Percentiles rank a stretch among this genome's conserved stretches.
phyloP scores from a whole-genome alignment of 2,888 invertebrate species.

The Metallyticus violacea region DNA sequence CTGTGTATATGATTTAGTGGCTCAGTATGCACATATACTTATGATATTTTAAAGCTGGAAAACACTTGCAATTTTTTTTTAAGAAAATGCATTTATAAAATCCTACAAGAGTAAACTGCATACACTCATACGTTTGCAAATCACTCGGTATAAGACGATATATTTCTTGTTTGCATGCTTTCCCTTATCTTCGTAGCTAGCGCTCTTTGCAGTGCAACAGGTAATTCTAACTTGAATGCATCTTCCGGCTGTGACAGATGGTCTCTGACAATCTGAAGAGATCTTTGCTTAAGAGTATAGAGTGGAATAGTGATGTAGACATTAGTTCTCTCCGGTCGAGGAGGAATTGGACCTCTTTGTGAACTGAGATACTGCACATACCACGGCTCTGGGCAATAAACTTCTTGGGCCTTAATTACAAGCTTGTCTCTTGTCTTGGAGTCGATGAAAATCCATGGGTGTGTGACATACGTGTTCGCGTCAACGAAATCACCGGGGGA shows the following conservation, averaged over 20 bases:
- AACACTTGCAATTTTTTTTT: too few relatives aligned
- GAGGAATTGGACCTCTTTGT: neutral
- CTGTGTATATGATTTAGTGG: too few relatives aligned
- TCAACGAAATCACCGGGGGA: constrained; percentile 55
- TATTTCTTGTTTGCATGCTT: neutral
- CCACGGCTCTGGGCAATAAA: constrained; percentile 48
- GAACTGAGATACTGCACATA: neutral
- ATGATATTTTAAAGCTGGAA: too few relatives aligned
- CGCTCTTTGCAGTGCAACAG: constrained; percentile 39
- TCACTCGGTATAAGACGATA: neutral
- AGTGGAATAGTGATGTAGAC: constrained; percentile 56
- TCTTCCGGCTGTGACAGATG: constrained; percentile 42
- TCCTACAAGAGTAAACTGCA: neutral
- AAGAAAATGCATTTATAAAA: neutral
- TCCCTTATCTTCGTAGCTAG: constrained; percentile 39
- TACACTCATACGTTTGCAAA: neutral
- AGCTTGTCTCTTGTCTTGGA: constrained; percentile 63
- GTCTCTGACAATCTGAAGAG: constrained; percentile 50
- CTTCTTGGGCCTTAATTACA: constrained; percentile 54
- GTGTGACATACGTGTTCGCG: constrained; percentile 73
- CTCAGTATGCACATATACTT: too few relatives aligned
- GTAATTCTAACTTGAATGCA: constrained; percentile 48
- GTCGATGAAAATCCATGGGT: constrained; percentile 84
- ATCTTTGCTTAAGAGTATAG: constrained; percentile 50
- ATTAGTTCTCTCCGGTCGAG: constrained; percentile 35